These are phyloP conservation scores for Thaumetopoea pityocampa DNA, from an alignment of 1,140 invertebrate species.

Conservation along the genomic window DNA sequence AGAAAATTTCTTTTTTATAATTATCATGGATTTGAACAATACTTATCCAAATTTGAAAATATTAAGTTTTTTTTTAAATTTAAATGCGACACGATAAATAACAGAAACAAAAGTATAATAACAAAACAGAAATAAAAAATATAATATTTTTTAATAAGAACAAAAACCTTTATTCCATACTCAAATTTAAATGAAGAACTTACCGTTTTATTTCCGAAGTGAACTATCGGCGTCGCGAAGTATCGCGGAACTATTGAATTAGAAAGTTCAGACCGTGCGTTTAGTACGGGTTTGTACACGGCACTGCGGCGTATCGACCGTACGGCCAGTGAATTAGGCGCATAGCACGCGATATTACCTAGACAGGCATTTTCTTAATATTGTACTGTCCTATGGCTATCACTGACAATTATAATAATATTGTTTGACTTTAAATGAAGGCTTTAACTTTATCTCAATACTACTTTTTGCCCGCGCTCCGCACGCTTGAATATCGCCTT, in stretches of 20 bases:
- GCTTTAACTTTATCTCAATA: too few species aligned
- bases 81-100: too few species aligned
- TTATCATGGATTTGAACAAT: too few species aligned
- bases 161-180: background rate
- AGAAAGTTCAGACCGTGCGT: conserved; percentile 10
- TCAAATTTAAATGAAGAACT: conserved; percentile 4
- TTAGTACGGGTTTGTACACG: conserved; percentile 9
- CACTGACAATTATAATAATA: conserved; percentile 4
- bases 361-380: conserved; percentile 12
- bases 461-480: too few species aligned
- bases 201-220: conserved; percentile 5
- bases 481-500: too few species aligned
- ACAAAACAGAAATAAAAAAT: background rate
- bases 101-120: background rate
- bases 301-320: conserved; percentile 55
- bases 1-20: too few species aligned
- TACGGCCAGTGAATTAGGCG: conserved; percentile 18
- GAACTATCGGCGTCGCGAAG: conserved; percentile 7
- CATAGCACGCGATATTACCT: conserved; percentile 21
- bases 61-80: too few species aligned
- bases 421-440: too few species aligned
- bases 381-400: conserved; percentile 10
- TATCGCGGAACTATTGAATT: conserved; percentile 7
- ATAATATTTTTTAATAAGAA: background rate
- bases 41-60: too few species aligned